Conservation (phyloP, 2,113 vertebrate species). For the Geococcyx californianus region DNA sequence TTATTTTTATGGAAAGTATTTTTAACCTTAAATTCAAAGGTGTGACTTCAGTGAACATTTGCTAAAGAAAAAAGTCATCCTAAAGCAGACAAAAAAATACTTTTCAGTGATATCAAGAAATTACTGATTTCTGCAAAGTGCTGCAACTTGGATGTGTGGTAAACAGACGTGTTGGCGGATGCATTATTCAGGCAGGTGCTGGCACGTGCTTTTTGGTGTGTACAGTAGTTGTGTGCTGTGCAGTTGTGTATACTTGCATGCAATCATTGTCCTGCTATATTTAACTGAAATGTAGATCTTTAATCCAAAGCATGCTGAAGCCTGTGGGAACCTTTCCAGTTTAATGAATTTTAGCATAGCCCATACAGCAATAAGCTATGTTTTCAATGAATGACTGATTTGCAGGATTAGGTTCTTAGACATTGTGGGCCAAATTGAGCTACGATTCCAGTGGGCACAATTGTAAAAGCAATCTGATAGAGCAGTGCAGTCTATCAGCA, state of each 20-base stretch:
- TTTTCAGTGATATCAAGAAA: not conserved
- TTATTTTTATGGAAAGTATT: not conserved
- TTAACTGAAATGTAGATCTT: slow-evolving; percentile 48
- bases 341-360: slow-evolving; percentile 54
- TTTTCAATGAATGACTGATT: slow-evolving; percentile 45
- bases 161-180: not conserved
- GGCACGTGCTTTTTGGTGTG: not conserved
- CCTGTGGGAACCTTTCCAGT: slow-evolving; percentile 49
- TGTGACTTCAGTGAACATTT: not conserved
- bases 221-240: not conserved
- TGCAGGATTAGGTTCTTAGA: slow-evolving; percentile 34
- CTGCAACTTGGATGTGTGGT: not conserved
- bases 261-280: slow-evolving; percentile 27
- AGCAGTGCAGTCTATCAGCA: not conserved
- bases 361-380: not conserved
- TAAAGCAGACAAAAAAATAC: not conserved
- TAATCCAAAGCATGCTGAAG: slow-evolving; percentile 31
- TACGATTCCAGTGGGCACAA: not conserved
- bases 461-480: not conserved
- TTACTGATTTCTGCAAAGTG: not conserved
- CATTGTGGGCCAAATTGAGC: not conserved
- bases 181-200: not conserved
- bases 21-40: not conserved
- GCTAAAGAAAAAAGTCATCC: not conserved
- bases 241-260: not conserved